These are phyloP conservation scores for Ceratoteleas bidentatus DNA, from an alignment of 1,140 invertebrate genomes.

Conservation along the genomic window DNA sequence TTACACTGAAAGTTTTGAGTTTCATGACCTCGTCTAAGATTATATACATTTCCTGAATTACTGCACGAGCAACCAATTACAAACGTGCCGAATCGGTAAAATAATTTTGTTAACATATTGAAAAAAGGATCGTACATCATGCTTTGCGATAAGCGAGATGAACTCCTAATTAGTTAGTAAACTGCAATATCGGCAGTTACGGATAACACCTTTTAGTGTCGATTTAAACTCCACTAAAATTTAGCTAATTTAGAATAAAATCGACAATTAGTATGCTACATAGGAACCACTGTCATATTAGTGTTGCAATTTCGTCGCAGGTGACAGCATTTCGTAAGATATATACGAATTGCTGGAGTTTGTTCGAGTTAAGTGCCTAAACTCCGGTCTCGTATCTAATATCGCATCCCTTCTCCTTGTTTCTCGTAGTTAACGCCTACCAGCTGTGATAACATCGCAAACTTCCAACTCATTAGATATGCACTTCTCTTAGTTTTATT, in stretches of 20 bases:
- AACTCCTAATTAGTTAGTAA: constrained; percentile 8
- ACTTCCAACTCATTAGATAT: constrained; percentile 50
- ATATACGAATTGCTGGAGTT: constrained; percentile 54
- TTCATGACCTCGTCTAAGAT: too few relatives aligned
- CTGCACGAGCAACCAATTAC: neutral
- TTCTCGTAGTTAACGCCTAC: constrained; percentile 20
- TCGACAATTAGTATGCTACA: constrained; percentile 37
- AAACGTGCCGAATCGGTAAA: constrained; percentile 20
- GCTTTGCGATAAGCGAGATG: neutral
- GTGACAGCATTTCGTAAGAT: constrained; percentile 59
- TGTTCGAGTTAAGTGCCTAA: constrained; percentile 48
- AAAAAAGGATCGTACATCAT: neutral
- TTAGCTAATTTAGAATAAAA: constrained; percentile 46
- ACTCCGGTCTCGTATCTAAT: constrained; percentile 40
- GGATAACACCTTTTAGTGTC: too few relatives aligned
- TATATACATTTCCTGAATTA: constrained; percentile 21
- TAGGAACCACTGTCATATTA: constrained; percentile 49
- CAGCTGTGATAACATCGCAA: constrained; percentile 39
- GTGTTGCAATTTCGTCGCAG: constrained; percentile 58
- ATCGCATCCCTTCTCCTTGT: constrained; percentile 39
- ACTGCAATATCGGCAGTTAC: too few relatives aligned
- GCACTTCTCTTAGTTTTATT: constrained; percentile 46
- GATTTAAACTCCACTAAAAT: constrained; percentile 20
- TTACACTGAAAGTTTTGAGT: too few relatives aligned
- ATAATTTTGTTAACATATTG: neutral